Evolutionary conservation across 1,140 invertebrate genomes (phyloP).

Genomic region (Grapholita molesta): DNA sequence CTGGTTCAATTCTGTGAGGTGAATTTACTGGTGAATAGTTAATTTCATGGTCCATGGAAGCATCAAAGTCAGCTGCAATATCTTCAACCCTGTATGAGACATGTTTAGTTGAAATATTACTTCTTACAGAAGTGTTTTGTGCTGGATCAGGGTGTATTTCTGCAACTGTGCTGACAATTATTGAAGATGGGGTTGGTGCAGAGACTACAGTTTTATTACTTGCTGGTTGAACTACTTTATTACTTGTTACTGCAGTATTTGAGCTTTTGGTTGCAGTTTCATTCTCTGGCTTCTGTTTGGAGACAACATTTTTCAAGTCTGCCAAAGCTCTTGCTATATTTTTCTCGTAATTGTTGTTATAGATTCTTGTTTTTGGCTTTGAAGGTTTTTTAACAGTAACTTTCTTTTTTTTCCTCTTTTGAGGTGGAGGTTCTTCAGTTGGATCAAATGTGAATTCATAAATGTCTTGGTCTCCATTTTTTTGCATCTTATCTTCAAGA

Average conservation of each 20-base stretch:
- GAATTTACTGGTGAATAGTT: conserved; percentile 65
- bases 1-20: conserved; percentile 30
- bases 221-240: background rate
- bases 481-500: conserved; percentile 45
- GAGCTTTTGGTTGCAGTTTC: conserved; percentile 20
- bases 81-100: conserved; percentile 59
- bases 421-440: conserved; percentile 58
- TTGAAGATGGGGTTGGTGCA: conserved; percentile 1
- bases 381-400: conserved; percentile 35
- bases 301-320: conserved; percentile 49
- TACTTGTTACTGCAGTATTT: conserved; percentile 20
- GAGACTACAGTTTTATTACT: conserved; percentile 10
- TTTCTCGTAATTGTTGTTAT: conserved; percentile 58
- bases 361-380: conserved; percentile 44
- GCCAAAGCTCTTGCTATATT: conserved; percentile 57
- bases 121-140: background rate
- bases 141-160: conserved; percentile 19
- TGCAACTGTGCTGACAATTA: conserved; percentile 11
- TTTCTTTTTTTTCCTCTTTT: conserved; percentile 60
- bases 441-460: conserved; percentile 72
- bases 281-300: conserved; percentile 21
- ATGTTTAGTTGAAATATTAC: conserved; percentile 23
- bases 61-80: conserved; percentile 56
- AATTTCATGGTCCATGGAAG: conserved; percentile 36
- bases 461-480: conserved; percentile 50